A percentile compares a stretch with the other conserved stretches of the same genome.
Evolutionary conservation across 37 sponge, comb jelly and placozoan genomes (phyloP).

Genomic region (Ephydatia muelleri): DNA sequence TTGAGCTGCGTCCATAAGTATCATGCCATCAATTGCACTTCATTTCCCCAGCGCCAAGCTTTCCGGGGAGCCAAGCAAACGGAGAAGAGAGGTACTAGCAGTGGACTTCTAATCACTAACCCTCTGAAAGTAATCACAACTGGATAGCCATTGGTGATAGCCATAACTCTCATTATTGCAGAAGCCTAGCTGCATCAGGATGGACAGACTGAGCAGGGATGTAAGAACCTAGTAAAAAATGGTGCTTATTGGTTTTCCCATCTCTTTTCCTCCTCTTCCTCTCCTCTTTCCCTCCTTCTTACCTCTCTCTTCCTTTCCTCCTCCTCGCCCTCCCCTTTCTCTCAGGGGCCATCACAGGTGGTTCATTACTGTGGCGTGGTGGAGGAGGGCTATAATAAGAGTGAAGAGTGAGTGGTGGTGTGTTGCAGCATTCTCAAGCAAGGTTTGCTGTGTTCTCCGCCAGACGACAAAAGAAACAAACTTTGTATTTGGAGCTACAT

Average conservation of each 20-base stretch:
- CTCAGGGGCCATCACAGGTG: not conserved
- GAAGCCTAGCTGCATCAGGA: constrained; percentile 37
- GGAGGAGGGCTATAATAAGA: not conserved
- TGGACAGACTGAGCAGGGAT: constrained; percentile 18
- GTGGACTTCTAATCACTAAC: constrained; percentile 28
- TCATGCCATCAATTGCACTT: not conserved
- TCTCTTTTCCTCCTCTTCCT: not conserved
- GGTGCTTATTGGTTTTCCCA: not conserved
- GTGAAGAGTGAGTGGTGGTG: not conserved
- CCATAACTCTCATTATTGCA: not conserved
- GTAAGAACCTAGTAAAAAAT: not conserved
- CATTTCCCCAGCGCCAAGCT: not conserved
- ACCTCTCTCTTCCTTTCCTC: not conserved
- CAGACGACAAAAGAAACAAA: not conserved
- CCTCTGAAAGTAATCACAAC: constrained; percentile 32
- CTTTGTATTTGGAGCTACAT: not conserved
- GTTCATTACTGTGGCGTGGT: not conserved
- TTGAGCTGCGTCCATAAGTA: too few relatives aligned
- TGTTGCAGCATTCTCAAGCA: not conserved
- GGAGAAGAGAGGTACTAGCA: not conserved
- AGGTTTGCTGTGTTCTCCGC: not conserved
- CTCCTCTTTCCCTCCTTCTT: not conserved
- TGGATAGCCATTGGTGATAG: not conserved
- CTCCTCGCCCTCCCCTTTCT: not conserved
- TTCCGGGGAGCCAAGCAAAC: not conserved